Conservation (phyloP, 2,113 vertebrate species). For the Holacanthus passer region DNA sequence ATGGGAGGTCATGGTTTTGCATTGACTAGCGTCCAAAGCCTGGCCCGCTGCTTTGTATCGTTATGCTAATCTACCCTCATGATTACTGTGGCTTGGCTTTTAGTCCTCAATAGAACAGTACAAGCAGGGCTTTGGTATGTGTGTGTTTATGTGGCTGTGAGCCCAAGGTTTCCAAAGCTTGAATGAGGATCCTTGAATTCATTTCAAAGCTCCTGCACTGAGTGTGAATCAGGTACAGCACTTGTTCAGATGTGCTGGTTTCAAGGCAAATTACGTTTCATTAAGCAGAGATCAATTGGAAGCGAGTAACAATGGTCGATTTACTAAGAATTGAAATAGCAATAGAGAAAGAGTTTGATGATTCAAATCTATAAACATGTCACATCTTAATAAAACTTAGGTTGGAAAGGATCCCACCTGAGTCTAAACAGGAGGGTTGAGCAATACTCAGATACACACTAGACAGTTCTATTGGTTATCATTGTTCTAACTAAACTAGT, state of each 20-base stretch:
- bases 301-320: background rate
- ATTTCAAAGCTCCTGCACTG: constrained; percentile 31
- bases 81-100: constrained; percentile 58
- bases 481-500: background rate
- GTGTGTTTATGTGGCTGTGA: constrained; percentile 10
- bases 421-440: background rate
- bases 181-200: constrained; percentile 43
- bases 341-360: background rate
- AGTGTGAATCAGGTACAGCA: constrained; percentile 1
- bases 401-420: background rate
- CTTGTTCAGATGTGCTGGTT: constrained; percentile 10
- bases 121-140: constrained; percentile 6
- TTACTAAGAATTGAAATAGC: background rate
- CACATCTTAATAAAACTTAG: background rate
- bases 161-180: constrained; percentile 30
- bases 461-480: background rate
- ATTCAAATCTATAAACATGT: background rate
- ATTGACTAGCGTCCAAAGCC: constrained; percentile 56
- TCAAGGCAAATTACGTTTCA: constrained; percentile 9
- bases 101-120: constrained; percentile 45
- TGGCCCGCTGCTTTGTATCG: constrained; percentile 51
- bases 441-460: too few relatives aligned
- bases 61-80: constrained; percentile 65
- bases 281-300: background rate
- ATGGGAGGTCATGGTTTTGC: constrained; percentile 61